Evolutionary conservation across 2,888 invertebrate genomes (phyloP), one percentile per base, ranked within the genome.

Genomic region (Escarpia spicata): DNA sequence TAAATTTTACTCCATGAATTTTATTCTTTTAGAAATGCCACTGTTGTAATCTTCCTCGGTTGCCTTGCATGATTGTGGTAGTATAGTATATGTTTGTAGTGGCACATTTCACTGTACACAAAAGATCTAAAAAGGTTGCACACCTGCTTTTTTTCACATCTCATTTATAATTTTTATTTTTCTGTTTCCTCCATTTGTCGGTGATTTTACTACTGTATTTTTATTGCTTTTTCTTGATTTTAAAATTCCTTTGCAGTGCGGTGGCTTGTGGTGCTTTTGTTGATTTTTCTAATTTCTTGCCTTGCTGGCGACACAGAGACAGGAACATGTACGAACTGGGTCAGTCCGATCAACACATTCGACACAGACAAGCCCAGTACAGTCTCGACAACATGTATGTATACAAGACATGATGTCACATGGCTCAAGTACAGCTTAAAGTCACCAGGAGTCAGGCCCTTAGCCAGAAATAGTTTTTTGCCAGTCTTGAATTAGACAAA

Each of bases 241-340:
- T 52, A 12, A 52, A 52, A 52, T 10, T 43, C 19, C 43, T 90
- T 9, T 19, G 31, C 10, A 1, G 37, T 91, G 15, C 37, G 15
- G 43, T 91, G 43, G 15, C 8, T 91, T 44, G n/a, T n/a, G 15
- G n/a, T 91, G 43, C 43, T 91, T 44, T 91, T 43, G 91, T 44
- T 91, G 43, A 91, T 91, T 91, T 43, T 10, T 91, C 2, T 43
- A 91, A 31, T 43, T 91, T 43, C 37, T 44, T n/a, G 43, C 91
- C 37, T 92, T 93, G 95, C 94, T 93, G 94, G 94, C 92, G 75
- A 26, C 75, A 75, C 95, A 94, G 92, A 95, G 95, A 94, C 95
- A 95, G 93, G 95, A 96, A 93, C 95, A 95, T 94, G 94, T 95
- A 43, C 94, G 95, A 75, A 94, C 94, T 60, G 95, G 95, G 31